Base-by-base conservation (phyloP, 2,113 vertebrate species). In the Plectropomus leopardus region DNA sequence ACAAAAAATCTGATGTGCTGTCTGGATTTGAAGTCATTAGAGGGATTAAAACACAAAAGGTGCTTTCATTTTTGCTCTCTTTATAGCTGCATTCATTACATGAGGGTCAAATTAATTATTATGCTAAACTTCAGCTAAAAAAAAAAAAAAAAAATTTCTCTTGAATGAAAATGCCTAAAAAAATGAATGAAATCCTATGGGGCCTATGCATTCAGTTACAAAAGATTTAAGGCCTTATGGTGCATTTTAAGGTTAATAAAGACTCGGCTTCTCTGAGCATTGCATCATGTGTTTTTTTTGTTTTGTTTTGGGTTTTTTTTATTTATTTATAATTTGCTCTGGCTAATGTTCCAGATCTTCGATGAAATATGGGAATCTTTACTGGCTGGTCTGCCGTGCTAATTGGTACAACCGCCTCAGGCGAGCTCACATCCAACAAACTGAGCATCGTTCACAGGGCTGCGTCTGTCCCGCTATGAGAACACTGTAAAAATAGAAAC, bases 331-430 rank as follows among this genome's bases (percentile, higher is more conserved):
- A 79, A 86, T 88, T 85, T 53, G 79, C 65, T 60, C 64, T 50
- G 54, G 34, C 73, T 80, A 83, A 86, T 86, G 87, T 86, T 85
- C 60, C 83, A 82, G 64, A 81, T 89, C 76, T 82, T 80, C n/a
- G 26, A 51, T 85, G 83, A 89, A 89, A 84, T 81, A 81, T 86
- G 76, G 71, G 72, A 21, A 86, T 85, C 80, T 85, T 87, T 80
- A 72, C 77, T 84, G 85, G 81, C 60, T n/a, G 78, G 53, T 86
- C 68, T 84, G 77, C 60, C 61, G 72, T 70, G 78, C 86, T 90
- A 92, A 92, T 92, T 92, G 90, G 83, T 86, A 85, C 86, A 85
- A 78, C 28, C 55, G 90, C 88, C 91, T 23, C 54, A 57, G 89
- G 91, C 87, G 5, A 88, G 50, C 48, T 64, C 78, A n/a, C 72